phyloP scores from a whole-genome alignment of 2,113 vertebrate species.

The Ardeotis arabs region DNA sequence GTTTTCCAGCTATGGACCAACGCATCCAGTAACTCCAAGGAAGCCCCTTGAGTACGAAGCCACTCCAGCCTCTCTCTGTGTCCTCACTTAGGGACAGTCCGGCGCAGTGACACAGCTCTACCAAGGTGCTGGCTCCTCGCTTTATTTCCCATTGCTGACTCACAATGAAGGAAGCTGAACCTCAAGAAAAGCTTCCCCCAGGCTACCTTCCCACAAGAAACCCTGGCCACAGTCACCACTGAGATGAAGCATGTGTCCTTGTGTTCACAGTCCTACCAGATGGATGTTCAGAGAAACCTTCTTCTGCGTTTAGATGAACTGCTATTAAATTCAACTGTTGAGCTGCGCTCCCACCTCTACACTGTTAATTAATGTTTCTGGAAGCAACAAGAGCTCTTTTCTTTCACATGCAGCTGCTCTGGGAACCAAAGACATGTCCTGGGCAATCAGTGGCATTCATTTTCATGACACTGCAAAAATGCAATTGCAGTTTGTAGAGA shows the following conservation, averaged over 20 bases:
- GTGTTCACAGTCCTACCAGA: background rate
- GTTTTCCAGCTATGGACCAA: background rate
- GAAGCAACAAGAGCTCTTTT: background rate
- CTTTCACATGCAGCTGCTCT: background rate
- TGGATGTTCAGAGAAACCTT: background rate
- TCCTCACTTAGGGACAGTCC: too few species aligned
- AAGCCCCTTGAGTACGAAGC: background rate
- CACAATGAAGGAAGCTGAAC: background rate
- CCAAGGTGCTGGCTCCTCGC: background rate
- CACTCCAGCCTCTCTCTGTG: background rate
- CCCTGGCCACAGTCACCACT: background rate
- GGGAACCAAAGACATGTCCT: background rate
- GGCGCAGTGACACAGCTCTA: background rate
- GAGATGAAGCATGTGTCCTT: background rate
- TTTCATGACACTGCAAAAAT: background rate
- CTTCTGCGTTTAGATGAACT: background rate
- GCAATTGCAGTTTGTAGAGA: background rate
- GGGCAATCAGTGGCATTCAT: background rate
- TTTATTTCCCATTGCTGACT: background rate
- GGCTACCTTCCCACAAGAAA: background rate
- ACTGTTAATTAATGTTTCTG: background rate
- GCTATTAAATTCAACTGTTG: background rate
- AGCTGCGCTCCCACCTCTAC: background rate
- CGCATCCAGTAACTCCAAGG: background rate
- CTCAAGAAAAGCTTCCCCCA: background rate